These are phyloP conservation scores for Bellardia pandia DNA, from an alignment of 2,888 invertebrate genomes.

Conservation along the genomic window DNA sequence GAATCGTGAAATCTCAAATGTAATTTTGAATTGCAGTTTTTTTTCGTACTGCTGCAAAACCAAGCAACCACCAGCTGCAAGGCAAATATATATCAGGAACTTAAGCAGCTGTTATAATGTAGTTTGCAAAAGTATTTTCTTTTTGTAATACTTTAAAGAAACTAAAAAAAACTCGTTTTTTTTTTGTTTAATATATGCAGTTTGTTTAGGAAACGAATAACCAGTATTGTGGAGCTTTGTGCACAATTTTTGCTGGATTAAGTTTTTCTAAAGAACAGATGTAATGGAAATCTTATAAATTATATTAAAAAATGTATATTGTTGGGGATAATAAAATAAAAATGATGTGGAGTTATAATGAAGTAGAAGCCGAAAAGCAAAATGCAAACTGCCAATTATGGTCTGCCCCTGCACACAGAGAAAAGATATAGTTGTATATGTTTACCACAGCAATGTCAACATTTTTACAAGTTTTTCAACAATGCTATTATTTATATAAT, in stretches of 20 bases:
- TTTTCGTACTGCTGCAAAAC: not conserved
- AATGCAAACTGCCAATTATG: too few relatives aligned
- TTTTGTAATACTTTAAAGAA: not conserved
- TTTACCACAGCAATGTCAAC: too few relatives aligned
- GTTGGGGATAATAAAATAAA: too few relatives aligned
- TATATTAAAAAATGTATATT: too few relatives aligned
- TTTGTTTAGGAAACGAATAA: not conserved
- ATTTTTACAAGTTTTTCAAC: too few relatives aligned
- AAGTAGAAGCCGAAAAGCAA: too few relatives aligned
- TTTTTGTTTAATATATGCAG: constrained; percentile 36
- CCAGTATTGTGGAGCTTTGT: not conserved
- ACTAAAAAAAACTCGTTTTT: constrained; percentile 4
- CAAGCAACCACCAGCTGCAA: constrained; percentile 33
- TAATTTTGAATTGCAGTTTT: constrained; percentile 63
- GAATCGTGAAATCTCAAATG: constrained; percentile 70
- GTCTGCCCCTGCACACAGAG: too few relatives aligned
- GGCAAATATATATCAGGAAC: constrained; percentile 21
- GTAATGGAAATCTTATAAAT: too few relatives aligned
- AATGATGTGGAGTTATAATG: too few relatives aligned
- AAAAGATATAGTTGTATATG: too few relatives aligned
- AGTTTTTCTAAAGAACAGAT: not conserved
- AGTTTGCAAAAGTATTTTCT: not conserved
- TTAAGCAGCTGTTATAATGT: constrained; percentile 16
- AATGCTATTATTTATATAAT: too few relatives aligned
- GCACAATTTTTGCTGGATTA: not conserved